Base-by-base conservation (phyloP, 2,888 invertebrate genomes). In the Pogonocherus hispidulus region DNA sequence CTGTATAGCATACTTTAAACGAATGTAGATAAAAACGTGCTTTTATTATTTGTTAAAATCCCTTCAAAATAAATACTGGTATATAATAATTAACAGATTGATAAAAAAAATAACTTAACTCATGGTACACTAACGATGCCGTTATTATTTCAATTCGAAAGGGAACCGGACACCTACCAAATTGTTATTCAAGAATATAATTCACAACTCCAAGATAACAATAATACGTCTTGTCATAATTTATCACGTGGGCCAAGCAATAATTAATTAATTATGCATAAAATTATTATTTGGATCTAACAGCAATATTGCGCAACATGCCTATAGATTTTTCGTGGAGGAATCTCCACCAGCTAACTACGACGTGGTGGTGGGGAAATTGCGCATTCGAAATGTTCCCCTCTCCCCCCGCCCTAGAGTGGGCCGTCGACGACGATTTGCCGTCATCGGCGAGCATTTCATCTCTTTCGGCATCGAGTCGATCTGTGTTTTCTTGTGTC, bases 381-480 rank as follows among this genome's bases (percentile, higher is more conserved):
- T 84, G 84, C 84, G 84, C 84, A 84, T 84, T 83, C 82, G 79
- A 79, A 81, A 78, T 79, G 66, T 73, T 70, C 76, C 71, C 76
- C 72, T 74, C 71, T 63, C 70, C 71, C 69, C 69, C 68, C 76
- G 76, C 27, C 49, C 56, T 64, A 49, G 66, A 55, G 65, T 59
- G 55, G 63, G 62, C 41, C 41, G 16, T 9, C 41, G 41, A 41
- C 71, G 66, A 69, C 72, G 74, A 78, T 78, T 78, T 77, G 73
- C 73, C 76, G 78, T 76, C 78, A 77, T 75, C 76, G 75, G 72
- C 67, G 66, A 73, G 70, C 74, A 75, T 75, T 74, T 76, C 74
- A 72, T 78, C 74, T 75, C 73, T 74, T 70, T 72, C 63, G 20
- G 41, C 57, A 32, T 27, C 59, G 60, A 63, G 41, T 62, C 20